Evolutionary conservation across 2,888 invertebrate species (phyloP), one percentile per base, ranked within the genome.

Genomic region (Drosophila formosana): DNA sequence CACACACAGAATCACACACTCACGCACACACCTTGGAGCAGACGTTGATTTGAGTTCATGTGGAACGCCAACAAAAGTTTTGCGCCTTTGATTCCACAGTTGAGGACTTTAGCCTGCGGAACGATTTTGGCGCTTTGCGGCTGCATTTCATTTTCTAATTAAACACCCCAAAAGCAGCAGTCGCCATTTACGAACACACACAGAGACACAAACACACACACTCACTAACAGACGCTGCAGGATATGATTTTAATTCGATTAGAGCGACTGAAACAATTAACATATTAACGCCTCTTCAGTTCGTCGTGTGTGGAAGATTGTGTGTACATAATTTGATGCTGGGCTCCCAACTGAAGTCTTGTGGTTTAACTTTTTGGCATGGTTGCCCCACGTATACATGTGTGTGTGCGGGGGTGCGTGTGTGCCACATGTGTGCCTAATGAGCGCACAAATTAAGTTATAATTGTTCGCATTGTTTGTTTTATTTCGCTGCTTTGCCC

Each of bases 221-320:
- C 46, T 41, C 50, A 56, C 46, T 51, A 63, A 61, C 56, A 64
- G 66, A 26, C 55, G 82, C 84, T 89, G 76, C 76, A 82, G 89
- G 80, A 84, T 90, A 85, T 89, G 90, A 91, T 91, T 92, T 92
- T 92, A 92, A 92, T 92, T 92, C 91, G 91, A 92, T 92, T 92
- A 92, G 90, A 82, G 83, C 68, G 75, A 90, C 90, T 86, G 89
- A 90, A 92, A 91, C 92, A 92, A 92, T 92, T 92, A 92, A 91
- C 91, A 90, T 87, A 91, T 91, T 91, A 92, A 92, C 91, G 91
- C 92, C 91, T 91, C 90, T 90, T 92, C 90, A 89, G 89, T 80
- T 80, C 53, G 34, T 43, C 51, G 41, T 63, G 41, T 72, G 50
- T 74, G 41, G 39, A 28, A 28, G 30, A 30, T 58, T 72, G 67